These are phyloP conservation scores for Ephialtes manifestator DNA, from an alignment of 2,888 invertebrate species.

Conservation along the genomic window DNA sequence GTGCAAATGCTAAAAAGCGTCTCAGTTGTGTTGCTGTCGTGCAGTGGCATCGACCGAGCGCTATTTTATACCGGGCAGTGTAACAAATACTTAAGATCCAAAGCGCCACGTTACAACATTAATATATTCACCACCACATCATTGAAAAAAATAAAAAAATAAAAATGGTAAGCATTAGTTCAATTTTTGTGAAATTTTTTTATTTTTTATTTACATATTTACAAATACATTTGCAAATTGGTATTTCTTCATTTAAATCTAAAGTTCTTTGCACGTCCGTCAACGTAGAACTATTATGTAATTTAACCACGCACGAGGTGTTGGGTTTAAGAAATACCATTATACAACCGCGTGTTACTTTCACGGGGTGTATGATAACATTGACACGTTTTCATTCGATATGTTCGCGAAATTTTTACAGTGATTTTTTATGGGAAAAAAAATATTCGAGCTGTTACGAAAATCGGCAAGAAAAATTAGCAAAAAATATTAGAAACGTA, in stretches of 20 bases:
- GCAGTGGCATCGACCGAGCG: constrained; percentile 61
- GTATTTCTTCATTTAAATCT: neutral
- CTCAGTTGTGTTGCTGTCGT: constrained; percentile 54
- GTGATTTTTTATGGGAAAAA: too few species aligned
- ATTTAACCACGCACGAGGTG: neutral
- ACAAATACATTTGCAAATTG: neutral
- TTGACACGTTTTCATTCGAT: constrained; percentile 4
- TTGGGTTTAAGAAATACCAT: neutral
- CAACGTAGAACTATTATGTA: neutral
- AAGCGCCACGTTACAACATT: neutral
- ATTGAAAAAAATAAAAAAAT: neutral
- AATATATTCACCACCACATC: neutral
- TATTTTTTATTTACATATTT: neutral
- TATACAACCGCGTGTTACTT: too few species aligned
- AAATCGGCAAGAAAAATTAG: too few species aligned
- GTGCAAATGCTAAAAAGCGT: constrained; percentile 34
- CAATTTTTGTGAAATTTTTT: neutral
- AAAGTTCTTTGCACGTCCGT: neutral
- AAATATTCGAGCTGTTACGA: too few species aligned
- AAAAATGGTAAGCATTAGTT: constrained; percentile 20
- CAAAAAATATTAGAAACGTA: too few species aligned
- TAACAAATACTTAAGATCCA: constrained; percentile 1
- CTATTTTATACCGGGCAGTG: constrained; percentile 31
- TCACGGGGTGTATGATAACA: too few species aligned
- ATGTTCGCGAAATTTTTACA: too few species aligned